These are phyloP conservation scores for Luffia ferchaultella DNA, from an alignment of 2,888 invertebrate genomes.

Conservation along the genomic window DNA sequence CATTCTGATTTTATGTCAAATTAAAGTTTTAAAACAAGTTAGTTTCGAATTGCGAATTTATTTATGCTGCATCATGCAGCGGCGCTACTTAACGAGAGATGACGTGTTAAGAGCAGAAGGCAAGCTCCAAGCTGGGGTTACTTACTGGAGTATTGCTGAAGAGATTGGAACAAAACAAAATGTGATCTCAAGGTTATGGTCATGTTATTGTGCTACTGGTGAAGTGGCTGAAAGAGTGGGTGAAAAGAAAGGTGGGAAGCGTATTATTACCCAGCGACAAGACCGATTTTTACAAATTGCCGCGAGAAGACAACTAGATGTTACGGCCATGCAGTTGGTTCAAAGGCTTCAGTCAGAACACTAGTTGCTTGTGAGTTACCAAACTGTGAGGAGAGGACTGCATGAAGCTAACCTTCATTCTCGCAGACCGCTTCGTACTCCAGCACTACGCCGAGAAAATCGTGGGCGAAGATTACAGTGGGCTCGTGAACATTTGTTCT, in stretches of 20 bases:
- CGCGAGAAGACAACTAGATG: not conserved
- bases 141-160: not conserved
- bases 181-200: not conserved
- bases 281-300: not conserved
- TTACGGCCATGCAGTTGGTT: not conserved
- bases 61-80: not conserved
- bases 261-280: not conserved
- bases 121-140: not conserved
- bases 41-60: too few species aligned
- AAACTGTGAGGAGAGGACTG: not conserved
- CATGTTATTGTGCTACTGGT: not conserved
- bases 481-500: conserved; percentile 1
- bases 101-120: not conserved
- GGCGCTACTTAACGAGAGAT: not conserved
- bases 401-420: not conserved
- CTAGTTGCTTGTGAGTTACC: not conserved
- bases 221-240: not conserved
- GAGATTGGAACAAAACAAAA: not conserved
- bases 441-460: not conserved
- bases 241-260: not conserved
- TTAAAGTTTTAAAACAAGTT: too few species aligned
- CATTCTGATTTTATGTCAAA: too few species aligned
- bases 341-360: not conserved
- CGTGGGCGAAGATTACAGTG: too few species aligned
- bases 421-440: not conserved